Evolutionary conservation across 2,797 vertebrate species (phyloP).

Genomic region (Myoxocephalus aenaeus): DNA sequence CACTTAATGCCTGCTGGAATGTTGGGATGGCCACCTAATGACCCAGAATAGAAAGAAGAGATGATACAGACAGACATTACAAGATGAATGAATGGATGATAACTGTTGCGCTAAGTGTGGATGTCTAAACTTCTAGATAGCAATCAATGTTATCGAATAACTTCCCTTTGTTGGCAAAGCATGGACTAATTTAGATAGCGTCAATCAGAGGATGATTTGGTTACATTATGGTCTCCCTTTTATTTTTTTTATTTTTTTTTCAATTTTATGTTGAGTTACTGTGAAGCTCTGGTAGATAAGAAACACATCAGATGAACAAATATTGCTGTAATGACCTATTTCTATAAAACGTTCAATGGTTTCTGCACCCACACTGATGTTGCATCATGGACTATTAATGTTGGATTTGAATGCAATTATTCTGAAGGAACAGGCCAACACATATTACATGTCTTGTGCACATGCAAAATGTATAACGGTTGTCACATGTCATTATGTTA

Average conservation of each 20-base stretch:
- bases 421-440: conserved; percentile 4
- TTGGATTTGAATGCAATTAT: conserved; percentile 13
- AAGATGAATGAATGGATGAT: conserved; percentile 8
- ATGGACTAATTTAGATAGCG: conserved; percentile 20
- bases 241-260: background rate
- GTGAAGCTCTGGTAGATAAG: conserved; percentile 1
- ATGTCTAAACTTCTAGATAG: conserved; percentile 18
- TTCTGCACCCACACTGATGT: conserved; percentile 31
- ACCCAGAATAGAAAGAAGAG: background rate
- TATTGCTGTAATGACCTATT: conserved; percentile 27
- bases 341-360: conserved; percentile 14
- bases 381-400: conserved; percentile 40
- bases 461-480: conserved; percentile 9
- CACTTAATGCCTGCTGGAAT: conserved; percentile 9
- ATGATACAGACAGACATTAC: background rate
- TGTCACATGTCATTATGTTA: conserved; percentile 23
- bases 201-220: conserved; percentile 4
- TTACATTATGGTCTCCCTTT: background rate
- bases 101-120: conserved; percentile 8
- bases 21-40: background rate
- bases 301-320: conserved; percentile 1
- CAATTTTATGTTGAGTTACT: background rate
- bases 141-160: conserved; percentile 27
- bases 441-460: conserved; percentile 9
- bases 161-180: conserved; percentile 8